Conservation (phyloP, 2,113 vertebrate species). For the Macroglossus sobrinus region DNA sequence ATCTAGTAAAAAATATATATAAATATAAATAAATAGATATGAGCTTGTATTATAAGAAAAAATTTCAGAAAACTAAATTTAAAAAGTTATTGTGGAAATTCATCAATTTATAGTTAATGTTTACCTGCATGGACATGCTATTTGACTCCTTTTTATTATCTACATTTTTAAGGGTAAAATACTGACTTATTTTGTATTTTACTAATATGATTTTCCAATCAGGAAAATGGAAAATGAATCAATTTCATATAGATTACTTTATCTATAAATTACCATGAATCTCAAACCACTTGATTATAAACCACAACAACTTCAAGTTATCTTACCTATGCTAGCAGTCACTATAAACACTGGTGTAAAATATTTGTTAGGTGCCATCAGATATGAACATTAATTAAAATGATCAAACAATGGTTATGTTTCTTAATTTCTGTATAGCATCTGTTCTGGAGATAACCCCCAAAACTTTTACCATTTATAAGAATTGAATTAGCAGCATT, state of each 20-base stretch:
- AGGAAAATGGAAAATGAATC: background rate
- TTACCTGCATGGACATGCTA: background rate
- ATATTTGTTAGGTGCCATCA: background rate
- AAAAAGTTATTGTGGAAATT: background rate
- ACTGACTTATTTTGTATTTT: too few relatives aligned
- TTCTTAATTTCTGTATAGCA: background rate
- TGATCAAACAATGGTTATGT: background rate
- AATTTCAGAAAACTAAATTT: background rate
- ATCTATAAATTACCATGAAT: background rate
- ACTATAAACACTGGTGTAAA: background rate
- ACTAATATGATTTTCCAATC: background rate
- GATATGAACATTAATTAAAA: background rate
- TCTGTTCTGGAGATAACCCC: background rate
- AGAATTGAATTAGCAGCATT: background rate
- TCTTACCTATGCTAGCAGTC: background rate
- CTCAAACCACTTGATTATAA: background rate
- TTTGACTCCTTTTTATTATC: background rate
- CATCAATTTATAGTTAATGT: too few relatives aligned
- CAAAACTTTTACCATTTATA: background rate
- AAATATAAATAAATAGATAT: background rate
- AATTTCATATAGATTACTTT: background rate
- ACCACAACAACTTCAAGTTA: background rate
- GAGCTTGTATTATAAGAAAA: background rate
- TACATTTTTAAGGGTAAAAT: background rate
- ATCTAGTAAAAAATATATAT: background rate